Conservation (phyloP, 2,113 vertebrate genomes). For the Euleptes europaea region DNA sequence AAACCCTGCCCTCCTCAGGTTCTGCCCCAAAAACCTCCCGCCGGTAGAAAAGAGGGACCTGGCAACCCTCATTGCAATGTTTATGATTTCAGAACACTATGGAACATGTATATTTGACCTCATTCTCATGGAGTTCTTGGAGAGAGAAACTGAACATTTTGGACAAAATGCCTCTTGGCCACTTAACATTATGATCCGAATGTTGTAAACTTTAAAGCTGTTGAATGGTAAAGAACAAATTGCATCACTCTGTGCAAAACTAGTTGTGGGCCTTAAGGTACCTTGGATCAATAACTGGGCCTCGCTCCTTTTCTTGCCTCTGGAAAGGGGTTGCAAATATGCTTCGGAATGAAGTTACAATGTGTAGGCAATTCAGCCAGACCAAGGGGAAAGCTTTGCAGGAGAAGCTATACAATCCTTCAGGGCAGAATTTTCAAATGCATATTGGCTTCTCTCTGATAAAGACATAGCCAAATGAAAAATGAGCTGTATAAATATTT, state of each 20-base stretch:
- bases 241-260: neutral
- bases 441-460: neutral
- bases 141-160: neutral
- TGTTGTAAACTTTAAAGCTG: neutral
- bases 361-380: neutral
- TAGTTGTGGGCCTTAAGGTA: neutral
- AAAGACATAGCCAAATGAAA: conserved; percentile 11
- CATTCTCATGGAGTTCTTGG: neutral
- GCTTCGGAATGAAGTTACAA: neutral
- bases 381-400: neutral
- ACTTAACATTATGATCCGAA: neutral
- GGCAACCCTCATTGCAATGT: too few species aligned
- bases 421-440: neutral
- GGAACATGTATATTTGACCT: neutral
- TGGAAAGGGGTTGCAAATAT: neutral
- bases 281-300: neutral
- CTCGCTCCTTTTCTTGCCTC: neutral
- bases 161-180: neutral
- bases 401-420: neutral
- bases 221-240: neutral
- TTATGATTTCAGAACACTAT: neutral
- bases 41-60: too few species aligned
- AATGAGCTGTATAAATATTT: conserved; percentile 22
- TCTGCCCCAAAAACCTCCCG: too few species aligned
- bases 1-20: too few species aligned